Percentiles rank a stretch among this genome's conserved stretches.
Conservation (phyloP, 2,888 invertebrate genomes). For the Linyphia triangularis region DNA sequence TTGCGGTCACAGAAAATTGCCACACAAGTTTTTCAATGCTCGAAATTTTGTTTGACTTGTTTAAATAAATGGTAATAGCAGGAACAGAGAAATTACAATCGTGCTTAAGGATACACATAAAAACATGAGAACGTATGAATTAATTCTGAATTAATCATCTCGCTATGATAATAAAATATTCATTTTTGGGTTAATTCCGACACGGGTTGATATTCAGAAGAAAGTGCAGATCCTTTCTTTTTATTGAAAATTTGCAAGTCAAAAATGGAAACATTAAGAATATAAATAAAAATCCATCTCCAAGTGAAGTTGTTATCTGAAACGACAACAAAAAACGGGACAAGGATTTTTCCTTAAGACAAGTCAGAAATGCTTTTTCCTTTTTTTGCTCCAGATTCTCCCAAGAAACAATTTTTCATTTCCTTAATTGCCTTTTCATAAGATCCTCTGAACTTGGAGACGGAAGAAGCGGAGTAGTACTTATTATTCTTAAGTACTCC, state of each 20-base stretch:
- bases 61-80: too few species aligned
- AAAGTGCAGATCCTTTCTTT: too few species aligned
- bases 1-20: too few species aligned
- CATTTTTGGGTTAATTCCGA: too few species aligned
- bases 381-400: not conserved
- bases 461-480: not conserved
- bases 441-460: not conserved
- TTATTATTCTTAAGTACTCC: not conserved
- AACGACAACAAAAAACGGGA: not conserved
- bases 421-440: slow-evolving; percentile 14
- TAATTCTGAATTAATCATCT: too few species aligned
- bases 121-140: too few species aligned
- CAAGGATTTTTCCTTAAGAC: not conserved
- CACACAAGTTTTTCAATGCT: too few species aligned
- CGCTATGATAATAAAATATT: too few species aligned
- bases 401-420: slow-evolving; percentile 7
- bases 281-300: not conserved
- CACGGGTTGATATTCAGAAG: too few species aligned
- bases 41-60: too few species aligned
- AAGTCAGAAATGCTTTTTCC: not conserved
- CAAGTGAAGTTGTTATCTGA: not conserved
- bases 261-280: not conserved
- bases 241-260: not conserved
- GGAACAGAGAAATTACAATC: too few species aligned
- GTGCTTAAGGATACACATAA: too few species aligned